Conservation (phyloP, 2,113 vertebrate species). For the Chiloscyllium plagiosum region DNA sequence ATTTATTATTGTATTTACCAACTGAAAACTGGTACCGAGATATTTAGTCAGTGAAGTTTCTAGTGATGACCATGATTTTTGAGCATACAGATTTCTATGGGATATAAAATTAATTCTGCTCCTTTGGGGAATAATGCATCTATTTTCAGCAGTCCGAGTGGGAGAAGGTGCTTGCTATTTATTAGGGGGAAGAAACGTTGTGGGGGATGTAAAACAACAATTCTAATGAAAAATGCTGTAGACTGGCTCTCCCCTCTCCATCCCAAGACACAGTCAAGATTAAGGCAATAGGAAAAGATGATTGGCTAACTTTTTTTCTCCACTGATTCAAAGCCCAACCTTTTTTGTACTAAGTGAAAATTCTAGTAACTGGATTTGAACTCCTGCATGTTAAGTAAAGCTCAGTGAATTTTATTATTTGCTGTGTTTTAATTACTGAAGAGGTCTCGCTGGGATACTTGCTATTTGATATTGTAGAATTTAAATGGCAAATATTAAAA, state of each 20-base stretch:
- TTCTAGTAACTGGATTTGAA: neutral
- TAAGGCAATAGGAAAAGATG: neutral
- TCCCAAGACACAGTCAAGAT: neutral
- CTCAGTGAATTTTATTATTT: neutral
- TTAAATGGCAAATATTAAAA: neutral
- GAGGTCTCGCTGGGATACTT: neutral
- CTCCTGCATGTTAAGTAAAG: neutral
- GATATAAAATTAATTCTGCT: neutral
- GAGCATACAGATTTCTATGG: neutral
- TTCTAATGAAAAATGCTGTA: neutral
- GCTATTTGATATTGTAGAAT: neutral
- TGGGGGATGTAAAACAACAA: neutral
- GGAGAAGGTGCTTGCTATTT: neutral
- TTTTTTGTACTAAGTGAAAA: neutral
- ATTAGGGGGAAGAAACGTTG: neutral
- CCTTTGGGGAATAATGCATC: neutral
- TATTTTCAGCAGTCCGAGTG: conserved; percentile 1
- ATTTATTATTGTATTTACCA: neutral
- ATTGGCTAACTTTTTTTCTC: neutral
- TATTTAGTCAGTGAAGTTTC: neutral
- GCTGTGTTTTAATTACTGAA: neutral
- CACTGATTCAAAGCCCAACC: neutral
- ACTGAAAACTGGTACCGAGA: too few relatives aligned
- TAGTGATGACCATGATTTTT: neutral
- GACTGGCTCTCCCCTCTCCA: neutral